Evolutionary conservation across 2,113 vertebrate genomes (phyloP).

Genomic region (Lates calcarifer): DNA sequence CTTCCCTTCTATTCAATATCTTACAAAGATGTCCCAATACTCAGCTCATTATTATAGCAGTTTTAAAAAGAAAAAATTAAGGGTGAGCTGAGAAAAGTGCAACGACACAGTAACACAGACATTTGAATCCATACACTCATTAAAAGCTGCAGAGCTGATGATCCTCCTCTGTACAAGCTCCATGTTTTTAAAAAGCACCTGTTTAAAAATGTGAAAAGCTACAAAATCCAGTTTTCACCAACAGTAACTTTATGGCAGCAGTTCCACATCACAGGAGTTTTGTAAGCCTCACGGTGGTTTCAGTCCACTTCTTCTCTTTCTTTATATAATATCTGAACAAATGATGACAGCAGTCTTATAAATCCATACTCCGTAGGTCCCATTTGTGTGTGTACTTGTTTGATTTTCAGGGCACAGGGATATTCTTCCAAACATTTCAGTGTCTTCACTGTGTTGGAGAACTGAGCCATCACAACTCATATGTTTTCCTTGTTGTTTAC

Average conservation of each 20-base stretch:
- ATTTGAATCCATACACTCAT: background rate
- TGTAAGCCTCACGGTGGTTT: background rate
- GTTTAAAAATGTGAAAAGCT: slow-evolving; percentile 24
- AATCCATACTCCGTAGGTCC: background rate
- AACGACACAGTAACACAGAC: slow-evolving; percentile 3
- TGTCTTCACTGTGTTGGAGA: background rate
- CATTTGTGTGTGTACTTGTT: slow-evolving; percentile 11
- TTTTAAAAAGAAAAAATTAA: slow-evolving; percentile 18
- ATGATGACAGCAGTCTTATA: background rate
- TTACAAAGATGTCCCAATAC: background rate
- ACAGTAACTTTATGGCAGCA: background rate
- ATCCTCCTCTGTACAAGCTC: background rate
- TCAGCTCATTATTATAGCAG: background rate
- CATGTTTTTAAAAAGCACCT: slow-evolving; percentile 21
- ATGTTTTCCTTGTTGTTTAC: slow-evolving; percentile 27
- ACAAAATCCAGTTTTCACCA: slow-evolving; percentile 16
- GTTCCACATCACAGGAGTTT: background rate
- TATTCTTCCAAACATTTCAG: slow-evolving; percentile 6
- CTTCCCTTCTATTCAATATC: slow-evolving; percentile 1
- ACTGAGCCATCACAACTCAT: slow-evolving; percentile 16
- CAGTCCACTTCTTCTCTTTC: background rate
- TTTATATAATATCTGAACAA: background rate
- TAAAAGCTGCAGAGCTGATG: background rate
- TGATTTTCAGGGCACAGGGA: background rate
- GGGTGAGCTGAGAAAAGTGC: slow-evolving; percentile 22